Percentiles rank a stretch among this genome's conserved stretches.
These are phyloP conservation scores for Lepidothrix coronata DNA, from an alignment of 2,113 vertebrate species.

Conservation along the genomic window DNA sequence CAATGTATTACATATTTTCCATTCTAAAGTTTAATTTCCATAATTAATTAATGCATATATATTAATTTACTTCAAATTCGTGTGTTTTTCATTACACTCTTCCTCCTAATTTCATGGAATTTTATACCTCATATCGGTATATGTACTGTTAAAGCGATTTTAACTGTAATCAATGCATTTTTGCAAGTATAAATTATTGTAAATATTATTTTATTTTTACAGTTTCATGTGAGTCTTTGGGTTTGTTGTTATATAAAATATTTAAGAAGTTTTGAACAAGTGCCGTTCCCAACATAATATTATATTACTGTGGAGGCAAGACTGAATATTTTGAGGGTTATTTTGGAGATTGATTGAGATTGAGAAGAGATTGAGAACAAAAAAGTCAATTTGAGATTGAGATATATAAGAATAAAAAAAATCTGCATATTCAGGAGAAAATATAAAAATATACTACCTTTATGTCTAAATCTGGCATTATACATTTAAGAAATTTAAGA, in stretches of 20 bases:
- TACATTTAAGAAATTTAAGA: not conserved
- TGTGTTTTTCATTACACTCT: not conserved
- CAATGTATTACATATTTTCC: not conserved
- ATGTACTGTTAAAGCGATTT: not conserved
- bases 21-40: not conserved
- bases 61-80: not conserved
- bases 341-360: not conserved
- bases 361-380: not conserved
- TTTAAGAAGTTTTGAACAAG: not conserved
- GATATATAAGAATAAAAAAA: not conserved
- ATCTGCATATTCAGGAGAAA: not conserved
- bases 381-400: not conserved
- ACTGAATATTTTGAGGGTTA: not conserved
- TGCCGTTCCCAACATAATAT: not conserved
- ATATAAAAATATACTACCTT: not conserved
- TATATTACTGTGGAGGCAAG: not conserved
- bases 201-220: not conserved
- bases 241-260: not conserved
- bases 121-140: not conserved
- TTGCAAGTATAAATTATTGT: not conserved
- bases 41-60: not conserved
- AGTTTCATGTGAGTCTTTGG: not conserved
- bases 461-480: not conserved
- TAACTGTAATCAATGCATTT: not conserved
- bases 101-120: not conserved